Evolutionary conservation across 2,797 vertebrate species (phyloP), one percentile per base, ranked within the genome.

Genomic region (Arnoldichthys spilopterus): DNA sequence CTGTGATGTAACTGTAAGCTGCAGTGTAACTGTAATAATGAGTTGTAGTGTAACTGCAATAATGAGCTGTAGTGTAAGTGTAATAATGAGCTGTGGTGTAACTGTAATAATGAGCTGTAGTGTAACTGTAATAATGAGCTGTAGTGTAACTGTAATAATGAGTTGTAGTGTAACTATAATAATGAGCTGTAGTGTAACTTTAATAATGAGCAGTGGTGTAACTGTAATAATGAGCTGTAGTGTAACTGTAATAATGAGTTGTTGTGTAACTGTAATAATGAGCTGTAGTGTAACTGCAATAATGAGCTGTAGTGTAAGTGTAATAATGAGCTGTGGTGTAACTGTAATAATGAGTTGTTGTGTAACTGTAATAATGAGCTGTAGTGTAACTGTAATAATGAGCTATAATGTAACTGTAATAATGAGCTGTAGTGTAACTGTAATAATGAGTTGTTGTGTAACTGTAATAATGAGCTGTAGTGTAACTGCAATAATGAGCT

Each of bases 171-270:
- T 28, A 3, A 72, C 86, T 26, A 87, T 34, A 24, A 6, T 6
- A 59, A 11, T 59, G 26, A 30, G 4, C 24, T 16, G 26, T 59
- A 7, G 26, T 59, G 56, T 59, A 59, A 30, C 3, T 59, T 11
- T 59, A 4, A 28, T 13, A 59, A 53, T 78, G 54, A 54, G 24
- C 63, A 22, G 37, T 18, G 77, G 68, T 53, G 4, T 56, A 56
- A 56, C 1, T 59, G 56, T 30, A 30, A 6, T 89, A 88, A 11
- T 56, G 22, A 56, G 22, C 22, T 16, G 56, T 59, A 30, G 26
- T 30, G 26, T 59, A 51, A 47, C 51, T 74, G 63, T 69, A 40
- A 32, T 6, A 30, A 11, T 32, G 26, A 61, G 4, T 28, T 18
- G 58, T 24, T 2, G 2, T 24, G 8, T 24, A 59, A 30, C 4